phyloP scores from a whole-genome alignment of 2,888 invertebrate genomes.

The Netelia melanura region DNA sequence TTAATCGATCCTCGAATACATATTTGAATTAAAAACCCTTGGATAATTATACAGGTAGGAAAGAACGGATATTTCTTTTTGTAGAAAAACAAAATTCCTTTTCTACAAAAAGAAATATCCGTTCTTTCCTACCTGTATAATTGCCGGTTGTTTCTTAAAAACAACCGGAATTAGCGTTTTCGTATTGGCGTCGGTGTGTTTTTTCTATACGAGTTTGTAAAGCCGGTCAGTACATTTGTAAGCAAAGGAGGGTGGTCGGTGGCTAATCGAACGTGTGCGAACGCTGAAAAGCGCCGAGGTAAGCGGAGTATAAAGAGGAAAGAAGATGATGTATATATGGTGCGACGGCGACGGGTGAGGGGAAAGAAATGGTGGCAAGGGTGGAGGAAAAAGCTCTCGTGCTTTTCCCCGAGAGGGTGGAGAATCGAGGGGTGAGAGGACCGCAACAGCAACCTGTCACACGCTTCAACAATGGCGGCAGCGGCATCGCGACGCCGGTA shows the following conservation, averaged over 20 bases:
- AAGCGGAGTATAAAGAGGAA: background rate
- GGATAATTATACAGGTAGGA: no score
- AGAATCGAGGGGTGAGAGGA: slow-evolving; percentile 53
- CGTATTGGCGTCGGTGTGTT: background rate
- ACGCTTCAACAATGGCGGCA: slow-evolving; percentile 76
- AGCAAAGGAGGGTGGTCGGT: background rate
- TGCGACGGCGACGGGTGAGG: background rate
- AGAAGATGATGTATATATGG: background rate
- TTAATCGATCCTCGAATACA: no score
- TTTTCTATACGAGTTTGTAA: background rate
- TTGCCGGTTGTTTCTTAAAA: no score
- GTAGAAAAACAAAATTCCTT: no score
- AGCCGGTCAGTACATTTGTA: background rate
- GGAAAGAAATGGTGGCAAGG: slow-evolving; percentile 4
- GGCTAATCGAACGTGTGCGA: slow-evolving; percentile 1
- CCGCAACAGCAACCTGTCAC: slow-evolving; percentile 77
- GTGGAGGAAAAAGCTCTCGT: slow-evolving; percentile 17
- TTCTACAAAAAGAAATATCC: no score
- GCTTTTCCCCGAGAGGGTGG: slow-evolving; percentile 31
- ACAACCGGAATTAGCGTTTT: no score
- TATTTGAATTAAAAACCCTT: no score
- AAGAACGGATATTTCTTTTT: no score
- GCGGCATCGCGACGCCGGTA: slow-evolving; percentile 73
- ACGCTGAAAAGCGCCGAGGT: slow-evolving; percentile 7
- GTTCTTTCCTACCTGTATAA: no score